Base-by-base conservation (phyloP, 2,113 vertebrate genomes). In the Theristicus caerulescens region DNA sequence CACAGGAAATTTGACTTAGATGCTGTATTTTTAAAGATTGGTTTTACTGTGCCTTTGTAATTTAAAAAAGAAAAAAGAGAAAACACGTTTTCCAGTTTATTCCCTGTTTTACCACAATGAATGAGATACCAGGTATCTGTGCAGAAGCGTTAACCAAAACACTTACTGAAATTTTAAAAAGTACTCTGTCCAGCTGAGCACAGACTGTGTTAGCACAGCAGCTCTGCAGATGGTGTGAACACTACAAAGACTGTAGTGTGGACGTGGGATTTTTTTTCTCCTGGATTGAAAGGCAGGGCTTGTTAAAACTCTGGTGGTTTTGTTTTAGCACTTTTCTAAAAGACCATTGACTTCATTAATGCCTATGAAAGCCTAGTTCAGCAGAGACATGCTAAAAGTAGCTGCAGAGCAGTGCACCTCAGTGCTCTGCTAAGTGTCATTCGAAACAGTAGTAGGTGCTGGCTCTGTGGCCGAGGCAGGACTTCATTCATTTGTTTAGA, bases 301-400 rank as follows among this genome's bases (percentile, higher is more conserved):
- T 71, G n/a, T 77, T 86, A 62, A 26, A 88, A 66, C 7, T 16
- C 65, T 42, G 44, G 1, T 72, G 57, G 11, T 90, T 90, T 21
- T 57, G 34, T 57, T 92, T n/a, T 7, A 34, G 55, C 42, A 11
- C 62, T 80, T 66, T 11, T 29, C 11, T 25, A 2, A 21, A 61
- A 40, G 65, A 34, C 25, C 25, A 0, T 1, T 42, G 70, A 22
- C 16, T 34, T 69, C 49, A 16, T 44, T 27, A 16, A 17, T 42
- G 54, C 58, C 31, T 6, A 0, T 29, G 57, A 55, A 44, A 44
- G 47, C 20, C 42, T 1, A 3, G 14, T 9, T 79, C 42, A 57
- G 58, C 21, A 16, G 49, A 26, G 21, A 8, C 8, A 1, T 1
- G 5, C 22, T 40, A 0, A 13, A 76, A 47, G 49, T 0, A 27